These are phyloP conservation scores for Beris chalybata DNA, from an alignment of 2,888 invertebrate genomes.

Conservation along the genomic window DNA sequence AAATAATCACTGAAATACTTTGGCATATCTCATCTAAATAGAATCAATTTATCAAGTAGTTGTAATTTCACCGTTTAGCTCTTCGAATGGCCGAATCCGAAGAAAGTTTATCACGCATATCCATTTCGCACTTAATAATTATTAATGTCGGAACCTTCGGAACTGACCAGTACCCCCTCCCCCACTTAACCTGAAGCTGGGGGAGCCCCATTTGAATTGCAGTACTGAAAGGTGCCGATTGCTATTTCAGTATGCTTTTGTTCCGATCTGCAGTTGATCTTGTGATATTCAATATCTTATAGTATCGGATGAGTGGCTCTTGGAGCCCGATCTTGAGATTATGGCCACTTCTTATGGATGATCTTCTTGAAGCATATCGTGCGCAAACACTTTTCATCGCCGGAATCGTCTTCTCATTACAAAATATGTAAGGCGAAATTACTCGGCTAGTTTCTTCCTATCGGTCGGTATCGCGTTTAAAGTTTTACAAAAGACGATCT, in stretches of 20 bases:
- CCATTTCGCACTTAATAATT: slow-evolving; percentile 31
- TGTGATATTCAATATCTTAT: no score
- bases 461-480: slow-evolving; percentile 7
- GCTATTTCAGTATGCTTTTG: no score
- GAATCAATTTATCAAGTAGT: slow-evolving; percentile 26
- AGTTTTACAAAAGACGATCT: neutral
- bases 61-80: slow-evolving; percentile 28
- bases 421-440: slow-evolving; percentile 27
- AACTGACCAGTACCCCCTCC: slow-evolving; percentile 3
- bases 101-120: slow-evolving; percentile 20
- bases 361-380: slow-evolving; percentile 14
- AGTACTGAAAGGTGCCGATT: no score
- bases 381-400: slow-evolving; percentile 33
- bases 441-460: slow-evolving; percentile 14
- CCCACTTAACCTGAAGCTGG: neutral
- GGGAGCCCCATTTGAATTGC: no score
- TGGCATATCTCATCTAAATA: slow-evolving; percentile 25
- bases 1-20: slow-evolving; percentile 20
- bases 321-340: no score
- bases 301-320: no score
- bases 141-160: neutral
- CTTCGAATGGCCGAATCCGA: slow-evolving; percentile 16
- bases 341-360: no score
- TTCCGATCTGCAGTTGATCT: no score
- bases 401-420: slow-evolving; percentile 30